Conservation (phyloP, 2,113 vertebrate species). For the Xerus inauris region DNA sequence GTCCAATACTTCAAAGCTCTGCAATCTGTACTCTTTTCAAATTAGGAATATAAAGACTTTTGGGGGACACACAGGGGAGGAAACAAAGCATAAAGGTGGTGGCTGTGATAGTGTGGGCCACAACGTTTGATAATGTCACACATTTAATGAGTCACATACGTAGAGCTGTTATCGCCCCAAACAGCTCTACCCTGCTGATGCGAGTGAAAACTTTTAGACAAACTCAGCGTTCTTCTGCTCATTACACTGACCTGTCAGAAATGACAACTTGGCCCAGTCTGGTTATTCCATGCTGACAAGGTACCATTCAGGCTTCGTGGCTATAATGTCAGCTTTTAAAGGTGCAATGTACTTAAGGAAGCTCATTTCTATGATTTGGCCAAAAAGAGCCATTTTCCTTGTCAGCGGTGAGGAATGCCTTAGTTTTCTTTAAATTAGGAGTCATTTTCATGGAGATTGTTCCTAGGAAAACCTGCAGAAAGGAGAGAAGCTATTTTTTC, state of each 20-base stretch:
- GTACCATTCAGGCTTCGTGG: conserved; percentile 84
- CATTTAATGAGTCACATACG: conserved; percentile 84
- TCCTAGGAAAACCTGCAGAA: conserved; percentile 76
- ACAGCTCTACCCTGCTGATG: conserved; percentile 87
- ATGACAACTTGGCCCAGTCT: conserved; percentile 87
- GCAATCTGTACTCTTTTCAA: not conserved
- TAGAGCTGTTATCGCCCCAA: conserved; percentile 84
- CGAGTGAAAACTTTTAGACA: conserved; percentile 84
- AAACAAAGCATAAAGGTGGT: conserved; percentile 81
- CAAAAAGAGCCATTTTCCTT: conserved; percentile 82
- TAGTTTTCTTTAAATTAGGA: conserved; percentile 82
- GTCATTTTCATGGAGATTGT: conserved; percentile 80
- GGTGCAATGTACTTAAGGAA: conserved; percentile 82
- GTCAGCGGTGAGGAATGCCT: conserved; percentile 73
- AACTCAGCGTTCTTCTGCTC: conserved; percentile 87
- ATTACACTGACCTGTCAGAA: conserved; percentile 89
- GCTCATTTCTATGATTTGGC: conserved; percentile 84
- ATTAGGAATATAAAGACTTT: conserved; percentile 64
- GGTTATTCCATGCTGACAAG: conserved; percentile 89
- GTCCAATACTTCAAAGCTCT: conserved; percentile 34
- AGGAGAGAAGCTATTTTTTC: conserved; percentile 61
- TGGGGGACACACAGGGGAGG: not conserved
- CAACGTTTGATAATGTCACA: conserved; percentile 82
- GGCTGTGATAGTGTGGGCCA: conserved; percentile 78
- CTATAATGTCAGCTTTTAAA: conserved; percentile 88